Percentiles rank a stretch among this genome's conserved stretches.
These are phyloP conservation scores for Xerus rutilus DNA, from an alignment of 2,797 vertebrate species.

Conservation along the genomic window DNA sequence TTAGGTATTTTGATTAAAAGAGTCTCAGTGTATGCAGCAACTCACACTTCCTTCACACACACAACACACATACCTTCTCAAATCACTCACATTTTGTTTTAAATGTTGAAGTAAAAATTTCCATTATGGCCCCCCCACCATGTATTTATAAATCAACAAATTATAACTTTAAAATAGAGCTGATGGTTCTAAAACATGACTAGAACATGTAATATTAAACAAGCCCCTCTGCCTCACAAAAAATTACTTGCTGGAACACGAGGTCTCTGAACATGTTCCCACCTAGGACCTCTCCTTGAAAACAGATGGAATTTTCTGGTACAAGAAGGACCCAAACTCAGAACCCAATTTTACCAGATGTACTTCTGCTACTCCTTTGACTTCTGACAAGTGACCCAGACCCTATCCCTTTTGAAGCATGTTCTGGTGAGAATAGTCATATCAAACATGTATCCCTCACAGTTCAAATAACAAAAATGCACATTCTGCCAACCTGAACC, in stretches of 20 bases:
- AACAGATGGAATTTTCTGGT: neutral
- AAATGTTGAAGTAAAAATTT: neutral
- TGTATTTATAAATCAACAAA: neutral
- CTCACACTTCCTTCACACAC: no score
- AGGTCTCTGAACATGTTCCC: neutral
- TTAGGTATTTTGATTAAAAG: conserved; percentile 17
- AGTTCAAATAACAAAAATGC: neutral
- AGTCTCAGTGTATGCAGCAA: neutral
- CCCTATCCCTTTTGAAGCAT: neutral
- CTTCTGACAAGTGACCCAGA: neutral
- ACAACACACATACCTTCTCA: neutral
- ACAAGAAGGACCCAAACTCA: neutral
- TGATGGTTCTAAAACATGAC: neutral
- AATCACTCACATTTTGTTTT: neutral
- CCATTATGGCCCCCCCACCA: neutral
- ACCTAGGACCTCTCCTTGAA: neutral
- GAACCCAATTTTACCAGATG: neutral
- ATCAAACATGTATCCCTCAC: neutral
- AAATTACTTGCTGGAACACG: neutral
- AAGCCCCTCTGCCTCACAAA: neutral
- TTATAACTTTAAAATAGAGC: neutral
- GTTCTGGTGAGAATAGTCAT: neutral
- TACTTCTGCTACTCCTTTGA: neutral
- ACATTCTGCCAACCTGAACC: neutral
- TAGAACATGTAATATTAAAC: neutral